These are phyloP conservation scores for Bubo blakistoni DNA, from an alignment of 2,113 vertebrate genomes.

Conservation along the genomic window DNA sequence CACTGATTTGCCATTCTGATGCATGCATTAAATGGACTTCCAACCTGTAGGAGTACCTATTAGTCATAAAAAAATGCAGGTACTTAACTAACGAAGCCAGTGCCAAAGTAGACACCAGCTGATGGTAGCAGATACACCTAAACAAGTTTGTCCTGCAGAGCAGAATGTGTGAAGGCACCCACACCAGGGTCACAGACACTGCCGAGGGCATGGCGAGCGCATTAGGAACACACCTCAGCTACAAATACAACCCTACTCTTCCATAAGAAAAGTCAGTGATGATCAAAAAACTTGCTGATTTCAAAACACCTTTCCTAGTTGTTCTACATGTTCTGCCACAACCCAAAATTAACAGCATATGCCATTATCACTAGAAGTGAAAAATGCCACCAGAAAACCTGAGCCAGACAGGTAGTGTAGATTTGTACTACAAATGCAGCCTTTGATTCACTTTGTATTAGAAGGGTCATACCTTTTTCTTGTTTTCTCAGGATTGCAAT, in stretches of 20 bases:
- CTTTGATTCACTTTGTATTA: not conserved
- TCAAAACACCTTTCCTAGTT: not conserved
- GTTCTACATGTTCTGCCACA: not conserved
- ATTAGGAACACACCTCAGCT: not conserved
- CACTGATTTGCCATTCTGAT: not conserved
- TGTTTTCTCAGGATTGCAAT: not conserved
- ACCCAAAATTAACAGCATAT: not conserved
- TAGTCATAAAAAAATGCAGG: not conserved
- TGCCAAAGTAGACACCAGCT: not conserved
- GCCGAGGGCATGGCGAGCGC: rapidly evolving
- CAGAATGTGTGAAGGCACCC: not conserved
- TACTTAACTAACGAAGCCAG: not conserved
- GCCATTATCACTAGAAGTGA: not conserved
- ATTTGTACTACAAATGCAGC: not conserved
- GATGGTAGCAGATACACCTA: not conserved
- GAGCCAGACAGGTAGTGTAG: not conserved
- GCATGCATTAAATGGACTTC: not conserved
- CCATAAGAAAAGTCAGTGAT: not conserved
- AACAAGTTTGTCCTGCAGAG: not conserved
- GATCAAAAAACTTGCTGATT: not conserved
- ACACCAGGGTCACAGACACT: rapidly evolving
- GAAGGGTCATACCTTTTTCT: not conserved
- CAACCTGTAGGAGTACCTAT: not conserved
- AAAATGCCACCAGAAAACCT: not conserved
- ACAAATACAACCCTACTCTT: not conserved